Base-by-base conservation (phyloP, 2,113 vertebrate species). In the Pogonocichla stellata region DNA sequence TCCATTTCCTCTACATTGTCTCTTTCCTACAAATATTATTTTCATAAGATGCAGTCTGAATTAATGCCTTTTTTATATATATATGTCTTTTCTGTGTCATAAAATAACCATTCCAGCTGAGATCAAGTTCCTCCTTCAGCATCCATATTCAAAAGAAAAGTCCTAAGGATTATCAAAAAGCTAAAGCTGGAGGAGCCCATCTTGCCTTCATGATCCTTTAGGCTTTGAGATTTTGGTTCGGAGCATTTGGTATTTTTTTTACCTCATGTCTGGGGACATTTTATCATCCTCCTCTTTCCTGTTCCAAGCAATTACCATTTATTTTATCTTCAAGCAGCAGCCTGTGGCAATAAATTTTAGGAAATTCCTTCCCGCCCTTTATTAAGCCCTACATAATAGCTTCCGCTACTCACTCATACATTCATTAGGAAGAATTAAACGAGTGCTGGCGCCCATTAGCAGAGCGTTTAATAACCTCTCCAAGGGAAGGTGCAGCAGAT, bases 271-370 rank as follows among this genome's bases (percentile, higher is more conserved):
- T 95, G 54, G 90, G 94, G 81, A 83, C 73, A 34, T 89, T 96
- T 95, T 92, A 93, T 96, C 85, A 93, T 96, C 91, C 88, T 95
- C 66, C 82, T 96, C 73, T 96, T 80, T 75, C 87, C 88, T 74
- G 75, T 96, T 96, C 69, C 90, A 85, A 91, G 91, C 80, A 95
- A 93, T 96, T 92, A 88, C 86, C 90, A 86, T 96, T 97, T 96
- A 92, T 97, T 98, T 98, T 97, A 85, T 97, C 94, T 96, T 91
- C 80, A 96, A 94, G 95, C 91, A 95, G 79, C 96, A 96, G 84
- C 95, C 95, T 93, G 77, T 93, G 78, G 94, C 93, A 92, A 82
- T 97, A 96, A 90, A 79, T 97, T 96, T 93, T 89, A 78, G 93
- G 93, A 71, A 95, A 95, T 93, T 97, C 86, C 95, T 94, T 93